phyloP scores from a whole-genome alignment of 2,797 vertebrate genomes.

The Valencia hispanica region DNA sequence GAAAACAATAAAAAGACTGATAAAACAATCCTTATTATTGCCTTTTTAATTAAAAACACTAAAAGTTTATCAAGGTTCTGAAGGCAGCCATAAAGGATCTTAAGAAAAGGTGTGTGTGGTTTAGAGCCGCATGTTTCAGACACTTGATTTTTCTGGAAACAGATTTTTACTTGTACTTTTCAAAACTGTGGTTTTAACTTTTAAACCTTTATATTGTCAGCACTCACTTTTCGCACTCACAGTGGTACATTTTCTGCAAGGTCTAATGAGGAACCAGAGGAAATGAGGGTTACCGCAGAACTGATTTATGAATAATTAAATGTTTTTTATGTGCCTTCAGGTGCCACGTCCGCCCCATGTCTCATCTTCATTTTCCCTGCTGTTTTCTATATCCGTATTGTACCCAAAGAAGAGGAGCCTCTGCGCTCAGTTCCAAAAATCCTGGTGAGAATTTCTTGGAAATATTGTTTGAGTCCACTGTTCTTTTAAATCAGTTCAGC shows the following conservation, averaged over 20 bases:
- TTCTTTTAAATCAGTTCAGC: background rate
- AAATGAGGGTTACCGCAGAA: background rate
- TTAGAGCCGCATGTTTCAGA: too few species aligned
- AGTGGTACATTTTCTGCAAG: background rate
- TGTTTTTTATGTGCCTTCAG: slow-evolving; percentile 69
- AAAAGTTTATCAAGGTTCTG: background rate
- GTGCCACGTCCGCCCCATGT: slow-evolving; percentile 96
- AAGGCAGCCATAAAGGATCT: background rate
- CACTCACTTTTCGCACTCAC: background rate
- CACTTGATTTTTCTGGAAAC: background rate
- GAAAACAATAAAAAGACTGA: background rate
- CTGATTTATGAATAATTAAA: slow-evolving; percentile 17
- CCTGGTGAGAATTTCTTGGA: slow-evolving; percentile 79
- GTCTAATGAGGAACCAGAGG: slow-evolving; percentile 9
- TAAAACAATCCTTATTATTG: background rate
- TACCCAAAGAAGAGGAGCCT: slow-evolving; percentile 93
- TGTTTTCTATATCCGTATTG: slow-evolving; percentile 95
- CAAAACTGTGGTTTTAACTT: background rate
- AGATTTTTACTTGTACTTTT: background rate
- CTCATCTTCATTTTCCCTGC: slow-evolving; percentile 99
- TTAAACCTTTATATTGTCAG: background rate
- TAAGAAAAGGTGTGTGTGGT: too few species aligned
- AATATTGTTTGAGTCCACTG: background rate
- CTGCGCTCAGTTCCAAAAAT: slow-evolving; percentile 89
- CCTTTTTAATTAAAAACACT: background rate